Percentiles rank a stretch among this genome's conserved stretches.
Evolutionary conservation across 1,140 invertebrate genomes (phyloP).

Genomic region (Frieseomelitta varia): DNA sequence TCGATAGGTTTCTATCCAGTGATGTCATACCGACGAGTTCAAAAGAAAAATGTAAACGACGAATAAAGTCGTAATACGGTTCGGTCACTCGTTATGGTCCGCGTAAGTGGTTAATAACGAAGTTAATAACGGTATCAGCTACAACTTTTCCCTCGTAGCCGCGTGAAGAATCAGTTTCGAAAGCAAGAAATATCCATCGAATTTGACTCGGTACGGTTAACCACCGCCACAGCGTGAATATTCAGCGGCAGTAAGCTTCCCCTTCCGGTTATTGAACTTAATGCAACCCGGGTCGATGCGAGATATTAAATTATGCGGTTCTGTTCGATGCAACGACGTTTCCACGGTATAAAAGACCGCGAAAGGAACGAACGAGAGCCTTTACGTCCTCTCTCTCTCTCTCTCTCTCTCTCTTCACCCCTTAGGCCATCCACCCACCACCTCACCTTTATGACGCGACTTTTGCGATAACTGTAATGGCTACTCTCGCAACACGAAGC

Average conservation of each 20-base stretch:
- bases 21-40: too few relatives aligned
- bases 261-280: slow-evolving; percentile 1
- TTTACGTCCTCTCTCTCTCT: slow-evolving; percentile 5
- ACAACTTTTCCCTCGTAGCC: neutral
- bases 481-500: slow-evolving; percentile 65
- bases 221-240: neutral
- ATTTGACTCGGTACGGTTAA: neutral
- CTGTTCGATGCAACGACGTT: slow-evolving; percentile 22
- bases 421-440: neutral
- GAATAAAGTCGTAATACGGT: too few relatives aligned
- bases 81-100: too few relatives aligned
- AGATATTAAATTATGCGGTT: slow-evolving; percentile 57
- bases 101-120: neutral
- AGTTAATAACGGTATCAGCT: neutral
- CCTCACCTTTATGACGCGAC: slow-evolving; percentile 61
- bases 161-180: neutral
- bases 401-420: neutral
- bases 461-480: slow-evolving; percentile 67
- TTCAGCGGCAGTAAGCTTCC: neutral
- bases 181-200: neutral
- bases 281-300: slow-evolving; percentile 12
- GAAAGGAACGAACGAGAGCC: slow-evolving; percentile 25
- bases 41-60: too few relatives aligned
- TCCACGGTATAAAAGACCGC: slow-evolving; percentile 15
- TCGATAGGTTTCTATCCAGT: too few relatives aligned